A percentile compares a stretch with the other conserved stretches of the same genome.
Evolutionary conservation across 2,797 vertebrate species (phyloP).

Genomic region (Sphenopsis melanotis): DNA sequence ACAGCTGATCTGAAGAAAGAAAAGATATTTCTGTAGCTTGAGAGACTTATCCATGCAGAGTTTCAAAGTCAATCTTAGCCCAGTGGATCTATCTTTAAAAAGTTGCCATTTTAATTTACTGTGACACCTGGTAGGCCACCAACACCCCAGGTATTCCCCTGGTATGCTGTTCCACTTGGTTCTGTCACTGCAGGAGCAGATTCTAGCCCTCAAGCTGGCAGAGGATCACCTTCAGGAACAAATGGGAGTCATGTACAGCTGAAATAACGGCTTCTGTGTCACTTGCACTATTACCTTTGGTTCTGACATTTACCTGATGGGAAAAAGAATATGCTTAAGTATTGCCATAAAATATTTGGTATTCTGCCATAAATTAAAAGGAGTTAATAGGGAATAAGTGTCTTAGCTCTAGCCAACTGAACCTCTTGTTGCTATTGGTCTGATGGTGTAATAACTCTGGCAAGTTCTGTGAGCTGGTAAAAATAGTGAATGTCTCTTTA

Average conservation of each 20-base stretch:
- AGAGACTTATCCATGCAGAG: not conserved
- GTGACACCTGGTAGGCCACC: not conserved
- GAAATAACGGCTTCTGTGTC: not conserved
- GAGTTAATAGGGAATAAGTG: not conserved
- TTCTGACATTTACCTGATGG: not conserved
- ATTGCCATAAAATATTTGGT: not conserved
- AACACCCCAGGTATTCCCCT: not conserved
- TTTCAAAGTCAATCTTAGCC: not conserved
- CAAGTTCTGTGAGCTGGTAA: not conserved
- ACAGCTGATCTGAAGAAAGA: not conserved
- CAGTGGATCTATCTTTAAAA: not conserved
- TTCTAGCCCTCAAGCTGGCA: not conserved
- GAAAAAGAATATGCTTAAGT: not conserved
- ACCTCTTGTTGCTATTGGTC: not conserved
- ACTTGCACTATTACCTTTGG: not conserved
- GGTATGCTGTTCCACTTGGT: fast-evolving
- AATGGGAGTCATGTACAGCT: not conserved
- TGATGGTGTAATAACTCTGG: not conserved
- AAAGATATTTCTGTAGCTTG: not conserved
- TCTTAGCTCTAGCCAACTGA: not conserved
- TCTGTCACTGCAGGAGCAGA: not conserved
- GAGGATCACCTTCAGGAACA: not conserved
- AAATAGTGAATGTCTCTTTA: not conserved
- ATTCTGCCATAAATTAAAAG: not conserved
- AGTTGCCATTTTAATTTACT: not conserved